Base-by-base conservation (phyloP, 2,888 invertebrate genomes). In the Pristionchus mayeri region DNA sequence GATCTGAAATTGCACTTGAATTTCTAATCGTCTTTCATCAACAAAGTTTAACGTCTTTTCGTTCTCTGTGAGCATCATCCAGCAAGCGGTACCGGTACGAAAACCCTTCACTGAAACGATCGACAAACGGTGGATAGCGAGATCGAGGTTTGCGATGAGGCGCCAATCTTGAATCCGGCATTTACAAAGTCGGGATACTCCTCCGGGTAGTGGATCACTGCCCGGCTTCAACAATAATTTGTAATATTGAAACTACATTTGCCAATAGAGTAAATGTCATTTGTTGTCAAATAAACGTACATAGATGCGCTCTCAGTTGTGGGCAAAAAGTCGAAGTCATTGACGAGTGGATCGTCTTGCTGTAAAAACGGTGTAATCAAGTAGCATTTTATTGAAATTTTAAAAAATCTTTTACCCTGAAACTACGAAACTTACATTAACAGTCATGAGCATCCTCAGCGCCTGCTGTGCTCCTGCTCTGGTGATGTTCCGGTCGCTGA, bases 291-390 rank as follows among this genome's bases (percentile, higher is more conserved):
- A 40, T 37, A n/a, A 13, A 48, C 76, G 48, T 30, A 78, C 76
- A 78, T 40, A 2, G 76, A 13, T 1, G 76, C 48, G 18, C 76
- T 50, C 3, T 48, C 50, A 6, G 76, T 78, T 1, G 76, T 78
- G 18, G 76, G 76, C 9, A 78, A 30, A 18, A 78, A 78, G 50
- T 78, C 76, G 76, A 78, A 78, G n/a, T 30, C 60, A 16, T 60
- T 60, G 60, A 60, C 3, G 27, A 3, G n/a, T 2, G 60, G 60
- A 6, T 27, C 27, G 30, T 50, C 40, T 78, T 34, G 37, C 40
- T 27, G 18, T 27, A 44, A 67, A 24, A 11, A 13, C 7, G 4
- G 6, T 16, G 63, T 63, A 7, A 34, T n/a, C n/a, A n/a, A n/a
- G n/a, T n/a, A n/a, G n/a, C n/a, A n/a, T n/a, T n/a, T n/a, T n/a